phyloP scores from a whole-genome alignment of 2,888 invertebrate species.

The Heliconius ethilla region DNA sequence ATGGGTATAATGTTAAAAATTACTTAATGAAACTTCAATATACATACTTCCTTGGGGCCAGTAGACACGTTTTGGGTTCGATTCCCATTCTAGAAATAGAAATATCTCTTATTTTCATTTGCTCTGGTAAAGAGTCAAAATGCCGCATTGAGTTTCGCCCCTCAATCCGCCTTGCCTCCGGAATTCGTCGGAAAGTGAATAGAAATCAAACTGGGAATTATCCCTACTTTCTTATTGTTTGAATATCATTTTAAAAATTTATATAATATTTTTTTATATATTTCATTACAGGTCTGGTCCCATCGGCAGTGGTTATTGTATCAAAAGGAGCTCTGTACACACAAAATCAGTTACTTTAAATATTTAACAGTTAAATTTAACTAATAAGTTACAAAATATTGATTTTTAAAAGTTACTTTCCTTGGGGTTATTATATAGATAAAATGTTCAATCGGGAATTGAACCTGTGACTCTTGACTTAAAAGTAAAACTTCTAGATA shows the following conservation, averaged over 20 bases:
- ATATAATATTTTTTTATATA: constrained; percentile 3
- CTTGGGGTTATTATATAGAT: background rate
- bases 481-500: background rate
- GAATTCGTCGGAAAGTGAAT: too few relatives aligned
- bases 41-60: too few relatives aligned
- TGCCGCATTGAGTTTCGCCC: too few relatives aligned
- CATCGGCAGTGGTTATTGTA: constrained; percentile 91
- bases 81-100: too few relatives aligned
- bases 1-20: too few relatives aligned
- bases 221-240: too few relatives aligned
- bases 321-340: constrained; percentile 75
- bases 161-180: too few relatives aligned
- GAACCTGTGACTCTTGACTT: background rate
- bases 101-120: too few relatives aligned
- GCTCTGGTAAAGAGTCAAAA: too few relatives aligned
- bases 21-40: too few relatives aligned
- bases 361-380: background rate
- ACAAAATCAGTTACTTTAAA: constrained; percentile 21
- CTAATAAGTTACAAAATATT: constrained; percentile 10
- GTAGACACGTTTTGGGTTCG: too few relatives aligned
- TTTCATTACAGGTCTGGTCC: constrained; percentile 86
- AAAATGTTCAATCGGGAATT: background rate
- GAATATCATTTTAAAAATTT: background rate
- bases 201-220: too few relatives aligned
- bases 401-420: background rate